Conservation (phyloP, 2,113 vertebrate genomes). For the Xerus inauris region DNA sequence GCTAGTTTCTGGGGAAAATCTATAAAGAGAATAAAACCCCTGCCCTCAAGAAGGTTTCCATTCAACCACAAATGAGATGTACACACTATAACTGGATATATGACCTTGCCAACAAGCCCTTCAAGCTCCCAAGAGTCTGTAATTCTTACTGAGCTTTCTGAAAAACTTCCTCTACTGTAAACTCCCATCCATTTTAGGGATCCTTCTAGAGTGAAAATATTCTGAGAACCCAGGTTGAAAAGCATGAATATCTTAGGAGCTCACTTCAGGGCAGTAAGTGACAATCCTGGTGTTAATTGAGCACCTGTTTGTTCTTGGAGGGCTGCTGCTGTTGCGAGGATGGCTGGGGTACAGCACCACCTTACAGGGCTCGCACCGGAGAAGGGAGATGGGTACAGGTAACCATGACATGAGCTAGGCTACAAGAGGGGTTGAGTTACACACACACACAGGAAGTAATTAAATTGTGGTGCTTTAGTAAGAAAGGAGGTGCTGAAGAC, state of each 20-base stretch:
- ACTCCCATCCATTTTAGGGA: background rate
- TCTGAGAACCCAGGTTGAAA: background rate
- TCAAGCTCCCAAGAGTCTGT: background rate
- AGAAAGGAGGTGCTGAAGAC: background rate
- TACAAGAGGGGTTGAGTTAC: background rate
- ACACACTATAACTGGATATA: background rate
- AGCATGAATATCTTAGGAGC: background rate
- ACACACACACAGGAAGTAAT: background rate
- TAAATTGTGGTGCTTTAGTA: background rate
- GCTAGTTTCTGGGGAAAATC: background rate
- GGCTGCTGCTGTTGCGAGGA: background rate
- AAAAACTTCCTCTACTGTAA: background rate
- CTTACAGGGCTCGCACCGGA: too few species aligned
- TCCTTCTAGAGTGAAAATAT: background rate
- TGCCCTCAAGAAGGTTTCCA: conserved; percentile 15
- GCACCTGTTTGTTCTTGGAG: background rate
- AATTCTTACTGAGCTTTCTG: conserved; percentile 28
- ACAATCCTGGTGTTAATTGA: background rate
- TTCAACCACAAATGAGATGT: background rate
- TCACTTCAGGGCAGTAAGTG: background rate
- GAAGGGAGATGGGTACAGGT: background rate
- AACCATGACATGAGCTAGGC: fast-evolving
- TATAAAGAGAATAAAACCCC: background rate
- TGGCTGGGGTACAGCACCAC: too few species aligned
- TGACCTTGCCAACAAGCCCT: background rate